Conservation (phyloP, 2,888 invertebrate species). For the Nipponacmea schrenckii region DNA sequence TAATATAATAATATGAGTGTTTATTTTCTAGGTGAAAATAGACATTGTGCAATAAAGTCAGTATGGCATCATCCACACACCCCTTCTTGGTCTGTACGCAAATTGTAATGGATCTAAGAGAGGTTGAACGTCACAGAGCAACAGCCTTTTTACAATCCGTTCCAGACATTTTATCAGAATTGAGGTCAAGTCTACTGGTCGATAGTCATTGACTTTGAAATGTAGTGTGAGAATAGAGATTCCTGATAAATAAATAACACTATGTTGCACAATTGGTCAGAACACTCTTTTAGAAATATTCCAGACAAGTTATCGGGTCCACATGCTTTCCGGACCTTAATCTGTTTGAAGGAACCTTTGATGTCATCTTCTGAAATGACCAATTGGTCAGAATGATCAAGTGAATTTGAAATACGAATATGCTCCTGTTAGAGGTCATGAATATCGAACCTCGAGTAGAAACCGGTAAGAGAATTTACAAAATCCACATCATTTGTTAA, state of each 20-base stretch:
- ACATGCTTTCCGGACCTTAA: neutral
- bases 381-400: too few species aligned
- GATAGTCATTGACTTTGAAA: neutral
- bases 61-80: constrained; percentile 9
- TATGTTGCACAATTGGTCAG: neutral
- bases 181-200: constrained; percentile 2
- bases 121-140: neutral
- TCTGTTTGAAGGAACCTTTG: neutral
- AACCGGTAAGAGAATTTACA: too few species aligned
- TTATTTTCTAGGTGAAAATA: neutral
- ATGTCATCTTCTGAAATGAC: neutral
- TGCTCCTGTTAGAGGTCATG: too few species aligned
- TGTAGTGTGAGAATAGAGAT: neutral
- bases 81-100: constrained; percentile 1
- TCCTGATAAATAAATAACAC: neutral
- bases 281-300: neutral
- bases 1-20: too few species aligned
- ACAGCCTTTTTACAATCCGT: neutral
- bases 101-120: constrained; percentile 8
- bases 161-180: constrained; percentile 2
- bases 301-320: too few species aligned
- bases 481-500: too few species aligned
- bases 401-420: too few species aligned
- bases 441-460: too few species aligned
- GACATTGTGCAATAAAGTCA: neutral